Conservation (phyloP, 2,113 vertebrate genomes). For the Danionella cerebrum region DNA sequence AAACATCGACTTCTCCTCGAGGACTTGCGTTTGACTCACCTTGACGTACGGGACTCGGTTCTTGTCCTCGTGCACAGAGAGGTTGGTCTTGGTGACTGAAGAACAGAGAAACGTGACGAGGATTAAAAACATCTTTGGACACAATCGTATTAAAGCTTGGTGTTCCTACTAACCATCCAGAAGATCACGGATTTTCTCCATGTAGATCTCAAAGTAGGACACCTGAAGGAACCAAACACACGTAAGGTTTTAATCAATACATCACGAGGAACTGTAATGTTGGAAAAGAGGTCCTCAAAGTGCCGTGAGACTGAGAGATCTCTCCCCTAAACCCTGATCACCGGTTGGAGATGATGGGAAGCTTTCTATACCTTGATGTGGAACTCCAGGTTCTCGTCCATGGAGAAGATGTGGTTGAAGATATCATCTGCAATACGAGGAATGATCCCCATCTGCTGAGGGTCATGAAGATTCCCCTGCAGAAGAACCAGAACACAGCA, state of each 20-base stretch:
- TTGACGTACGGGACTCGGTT: constrained; percentile 92
- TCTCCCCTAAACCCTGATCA: too few relatives aligned
- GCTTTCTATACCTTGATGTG: constrained; percentile 77
- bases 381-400: constrained; percentile 95
- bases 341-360: background rate
- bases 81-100: constrained; percentile 87
- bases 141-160: too few relatives aligned
- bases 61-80: constrained; percentile 91
- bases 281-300: too few relatives aligned
- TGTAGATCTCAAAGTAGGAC: constrained; percentile 95
- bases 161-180: constrained; percentile 76
- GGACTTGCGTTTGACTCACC: constrained; percentile 61
- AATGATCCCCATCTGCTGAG: constrained; percentile 91
- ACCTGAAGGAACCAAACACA: constrained; percentile 63
- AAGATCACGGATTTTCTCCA: constrained; percentile 94
- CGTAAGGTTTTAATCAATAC: too few relatives aligned
- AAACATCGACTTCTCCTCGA: background rate
- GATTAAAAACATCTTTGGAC: background rate
- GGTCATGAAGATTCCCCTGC: constrained; percentile 87
- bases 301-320: too few relatives aligned
- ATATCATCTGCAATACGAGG: constrained; percentile 89
- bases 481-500: too few relatives aligned
- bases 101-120: background rate
- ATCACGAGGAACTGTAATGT: too few relatives aligned
- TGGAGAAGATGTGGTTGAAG: constrained; percentile 91